Evolutionary conservation across 2,797 vertebrate genomes (phyloP).

Genomic region (Crocidura indochinensis): DNA sequence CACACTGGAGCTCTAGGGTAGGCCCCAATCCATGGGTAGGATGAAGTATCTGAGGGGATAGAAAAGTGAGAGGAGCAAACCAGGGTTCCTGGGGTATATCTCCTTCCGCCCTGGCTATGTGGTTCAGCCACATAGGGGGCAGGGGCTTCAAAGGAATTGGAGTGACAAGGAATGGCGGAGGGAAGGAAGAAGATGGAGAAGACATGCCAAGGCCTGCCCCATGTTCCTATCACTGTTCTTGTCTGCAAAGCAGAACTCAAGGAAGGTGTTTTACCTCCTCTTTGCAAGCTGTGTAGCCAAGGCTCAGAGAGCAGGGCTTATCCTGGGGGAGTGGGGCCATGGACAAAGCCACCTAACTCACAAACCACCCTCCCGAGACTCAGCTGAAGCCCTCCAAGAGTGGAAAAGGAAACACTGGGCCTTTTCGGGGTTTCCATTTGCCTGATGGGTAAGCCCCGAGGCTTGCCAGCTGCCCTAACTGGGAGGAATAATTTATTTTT

Average conservation of each 20-base stretch:
- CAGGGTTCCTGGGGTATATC: background rate
- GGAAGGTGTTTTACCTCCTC: conserved; percentile 12
- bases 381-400: conserved; percentile 71
- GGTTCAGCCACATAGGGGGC: background rate
- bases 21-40: too few species aligned
- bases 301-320: background rate
- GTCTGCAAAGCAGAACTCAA: background rate
- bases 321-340: background rate
- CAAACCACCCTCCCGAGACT: background rate
- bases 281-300: conserved; percentile 30
- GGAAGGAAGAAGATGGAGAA: too few species aligned
- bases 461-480: conserved; percentile 67
- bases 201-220: too few species aligned
- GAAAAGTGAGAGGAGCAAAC: too few species aligned
- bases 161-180: background rate
- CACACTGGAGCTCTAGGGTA: too few species aligned
- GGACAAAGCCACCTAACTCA: background rate
- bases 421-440: conserved; percentile 77
- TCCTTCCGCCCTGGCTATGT: background rate
- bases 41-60: too few species aligned
- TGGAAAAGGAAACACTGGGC: conserved; percentile 83
- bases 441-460: conserved; percentile 66
- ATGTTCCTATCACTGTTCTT: too few species aligned
- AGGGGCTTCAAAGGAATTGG: background rate
- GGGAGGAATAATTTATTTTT: conserved; percentile 83